Base-by-base conservation (phyloP, 2,113 vertebrate species). In the Empidonax alnorum region DNA sequence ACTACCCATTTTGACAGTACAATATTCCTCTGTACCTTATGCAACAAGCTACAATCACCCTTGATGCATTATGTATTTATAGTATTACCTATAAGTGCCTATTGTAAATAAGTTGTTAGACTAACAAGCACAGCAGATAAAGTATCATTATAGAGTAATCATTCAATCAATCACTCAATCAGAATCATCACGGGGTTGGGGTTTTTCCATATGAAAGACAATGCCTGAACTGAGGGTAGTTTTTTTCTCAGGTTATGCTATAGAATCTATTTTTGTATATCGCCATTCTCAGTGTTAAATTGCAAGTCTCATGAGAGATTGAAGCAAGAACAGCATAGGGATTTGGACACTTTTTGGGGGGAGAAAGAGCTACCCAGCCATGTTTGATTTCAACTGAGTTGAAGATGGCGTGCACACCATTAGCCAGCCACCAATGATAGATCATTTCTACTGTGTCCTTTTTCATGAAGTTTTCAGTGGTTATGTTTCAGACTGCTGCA, bases 71-170 rank as follows among this genome's bases (percentile, higher is more conserved):
- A 92, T 96, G 49, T 89, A 86, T 91, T 94, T 90, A 83, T 77
- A 78, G 77, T 76, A 79, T 95, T 96, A 94, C 88, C 59, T 84
- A 35, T 94, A 96, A 94, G 85, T 77, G 59, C 52, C 84, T 84
- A 63, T 90, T 90, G 91, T 94, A 97, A 97, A 94, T 49, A 96
- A 95, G 42, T 69, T 93, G 22, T 92, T 90, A 95, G 82, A 95
- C 91, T 94, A 96, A 90, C 77, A 89, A 76, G 76, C 62, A 61
- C 49, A 47, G 68, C 28, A 81, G 59, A 72, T 76, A 9, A 96
- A 94, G 39, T 73, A 77, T 77, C 63, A 82, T 96, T 96, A 89
- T 68, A 66, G 91, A 93, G 80, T 95, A 86, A 89, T 96, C 78
- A 89, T 62, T 96, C 83, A 96, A 82, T 84, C 92, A 95, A 25